A percentile compares a stretch with the other conserved stretches of the same genome.
Conservation (phyloP, 1,140 invertebrate species). For the Papilio aristodemus region DNA sequence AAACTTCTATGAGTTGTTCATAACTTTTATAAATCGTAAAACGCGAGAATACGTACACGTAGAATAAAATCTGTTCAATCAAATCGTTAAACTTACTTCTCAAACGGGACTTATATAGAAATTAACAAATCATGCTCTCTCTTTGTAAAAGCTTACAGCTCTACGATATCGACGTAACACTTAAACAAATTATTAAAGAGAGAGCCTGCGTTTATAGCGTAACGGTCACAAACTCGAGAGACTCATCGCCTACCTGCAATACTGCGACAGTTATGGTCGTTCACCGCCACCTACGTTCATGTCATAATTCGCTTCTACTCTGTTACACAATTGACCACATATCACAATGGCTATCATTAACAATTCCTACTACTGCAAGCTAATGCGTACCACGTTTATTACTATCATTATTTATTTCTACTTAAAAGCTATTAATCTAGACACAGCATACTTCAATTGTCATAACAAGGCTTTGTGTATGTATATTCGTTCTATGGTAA, state of each 20-base stretch:
- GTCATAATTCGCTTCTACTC: slow-evolving; percentile 27
- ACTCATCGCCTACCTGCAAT: slow-evolving; percentile 42
- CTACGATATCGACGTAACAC: slow-evolving; percentile 12
- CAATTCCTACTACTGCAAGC: too few species aligned
- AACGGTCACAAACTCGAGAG: slow-evolving; percentile 40
- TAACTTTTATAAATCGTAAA: too few species aligned
- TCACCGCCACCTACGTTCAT: slow-evolving; percentile 26
- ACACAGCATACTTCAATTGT: too few species aligned
- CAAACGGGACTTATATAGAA: slow-evolving; percentile 1
- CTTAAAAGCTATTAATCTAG: too few species aligned
- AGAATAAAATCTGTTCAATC: too few species aligned
- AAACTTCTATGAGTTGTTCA: too few species aligned
- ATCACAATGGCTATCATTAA: neutral
- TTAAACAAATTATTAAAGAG: slow-evolving; percentile 7
- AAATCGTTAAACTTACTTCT: neutral
- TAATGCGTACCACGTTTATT: too few species aligned
- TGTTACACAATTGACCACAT: neutral
- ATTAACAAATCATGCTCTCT: slow-evolving; percentile 18
- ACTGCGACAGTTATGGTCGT: slow-evolving; percentile 43
- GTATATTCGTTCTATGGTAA: too few species aligned
- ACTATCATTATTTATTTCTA: too few species aligned
- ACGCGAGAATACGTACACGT: too few species aligned
- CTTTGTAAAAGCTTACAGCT: neutral
- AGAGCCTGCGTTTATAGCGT: slow-evolving; percentile 34
- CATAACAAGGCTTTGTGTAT: too few species aligned